A percentile compares a stretch with the other conserved stretches of the same genome.
Evolutionary conservation across 2,797 vertebrate genomes (phyloP).

Genomic region (Austrolebias charrua): DNA sequence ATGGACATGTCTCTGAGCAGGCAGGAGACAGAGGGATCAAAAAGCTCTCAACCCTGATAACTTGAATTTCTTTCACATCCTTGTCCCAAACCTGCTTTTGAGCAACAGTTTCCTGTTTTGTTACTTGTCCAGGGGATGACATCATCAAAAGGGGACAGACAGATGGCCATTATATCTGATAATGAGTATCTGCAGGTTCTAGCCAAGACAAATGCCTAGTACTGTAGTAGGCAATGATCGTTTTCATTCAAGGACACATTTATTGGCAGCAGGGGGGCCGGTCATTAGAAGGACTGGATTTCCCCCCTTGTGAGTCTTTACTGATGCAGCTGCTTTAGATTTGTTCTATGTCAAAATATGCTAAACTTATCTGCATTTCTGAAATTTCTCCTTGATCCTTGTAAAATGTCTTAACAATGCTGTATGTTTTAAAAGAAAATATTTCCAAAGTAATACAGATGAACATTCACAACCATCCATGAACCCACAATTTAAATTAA

Average conservation of each 20-base stretch:
- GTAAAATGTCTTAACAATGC: background rate
- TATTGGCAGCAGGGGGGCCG: slow-evolving; percentile 43
- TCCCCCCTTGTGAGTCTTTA: slow-evolving; percentile 13
- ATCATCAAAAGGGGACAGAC: slow-evolving; percentile 67
- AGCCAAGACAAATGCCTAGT: slow-evolving; percentile 51
- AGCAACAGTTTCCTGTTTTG: slow-evolving; percentile 57
- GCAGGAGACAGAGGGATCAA: slow-evolving; percentile 50
- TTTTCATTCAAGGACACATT: slow-evolving; percentile 61
- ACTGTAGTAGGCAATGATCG: slow-evolving; percentile 47
- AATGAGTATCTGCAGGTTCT: slow-evolving; percentile 70
- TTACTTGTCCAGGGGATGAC: slow-evolving; percentile 42
- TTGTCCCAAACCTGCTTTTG: slow-evolving; percentile 35
- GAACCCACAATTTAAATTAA: too few species aligned
- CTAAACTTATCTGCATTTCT: slow-evolving; percentile 6
- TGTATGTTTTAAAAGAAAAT: slow-evolving; percentile 22
- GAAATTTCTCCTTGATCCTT: background rate
- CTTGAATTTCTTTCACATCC: slow-evolving; percentile 35
- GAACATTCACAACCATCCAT: too few species aligned
- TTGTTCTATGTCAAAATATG: slow-evolving; percentile 16
- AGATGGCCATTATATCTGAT: slow-evolving; percentile 74
- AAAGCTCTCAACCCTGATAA: slow-evolving; percentile 66
- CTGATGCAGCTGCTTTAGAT: slow-evolving; percentile 16
- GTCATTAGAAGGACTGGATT: slow-evolving; percentile 36
- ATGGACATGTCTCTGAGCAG: slow-evolving; percentile 60
- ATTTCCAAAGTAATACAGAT: background rate